Percentiles rank a stretch among this genome's conserved stretches.
phyloP scores from a whole-genome alignment of 2,113 vertebrate genomes.

The Sylvietta virens region DNA sequence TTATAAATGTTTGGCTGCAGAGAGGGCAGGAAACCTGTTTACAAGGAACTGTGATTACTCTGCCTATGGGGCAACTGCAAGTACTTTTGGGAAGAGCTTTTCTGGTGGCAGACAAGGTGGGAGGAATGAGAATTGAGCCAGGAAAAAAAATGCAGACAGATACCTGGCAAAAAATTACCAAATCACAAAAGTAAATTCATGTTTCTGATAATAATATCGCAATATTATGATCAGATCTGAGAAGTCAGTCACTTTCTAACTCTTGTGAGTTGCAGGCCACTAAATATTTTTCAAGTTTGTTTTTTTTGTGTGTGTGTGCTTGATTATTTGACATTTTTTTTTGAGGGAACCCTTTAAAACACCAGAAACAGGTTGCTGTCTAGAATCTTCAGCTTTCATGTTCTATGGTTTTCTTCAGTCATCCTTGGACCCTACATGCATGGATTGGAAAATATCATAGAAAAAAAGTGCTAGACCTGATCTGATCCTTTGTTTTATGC shows the following conservation, averaged over 20 bases:
- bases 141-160: background rate
- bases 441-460: background rate
- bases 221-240: too few species aligned
- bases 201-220: background rate
- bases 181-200: background rate
- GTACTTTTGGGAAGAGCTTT: background rate
- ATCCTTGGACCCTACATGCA: background rate
- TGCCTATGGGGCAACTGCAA: fast-evolving
- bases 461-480: background rate
- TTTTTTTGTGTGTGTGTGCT: background rate
- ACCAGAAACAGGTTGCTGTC: background rate
- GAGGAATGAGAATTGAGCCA: background rate
- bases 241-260: background rate
- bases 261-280: background rate
- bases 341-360: background rate
- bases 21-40: background rate
- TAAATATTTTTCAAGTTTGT: background rate
- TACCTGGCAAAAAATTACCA: background rate
- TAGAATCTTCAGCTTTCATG: background rate
- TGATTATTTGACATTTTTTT: background rate
- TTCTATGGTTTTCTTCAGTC: background rate
- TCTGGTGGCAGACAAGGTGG: background rate
- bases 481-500: background rate
- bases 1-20: background rate
- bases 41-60: background rate